A percentile compares a stretch with the other conserved stretches of the same genome.
phyloP scores from a whole-genome alignment of 2,888 invertebrate genomes.

The Drosophila anomelani region DNA sequence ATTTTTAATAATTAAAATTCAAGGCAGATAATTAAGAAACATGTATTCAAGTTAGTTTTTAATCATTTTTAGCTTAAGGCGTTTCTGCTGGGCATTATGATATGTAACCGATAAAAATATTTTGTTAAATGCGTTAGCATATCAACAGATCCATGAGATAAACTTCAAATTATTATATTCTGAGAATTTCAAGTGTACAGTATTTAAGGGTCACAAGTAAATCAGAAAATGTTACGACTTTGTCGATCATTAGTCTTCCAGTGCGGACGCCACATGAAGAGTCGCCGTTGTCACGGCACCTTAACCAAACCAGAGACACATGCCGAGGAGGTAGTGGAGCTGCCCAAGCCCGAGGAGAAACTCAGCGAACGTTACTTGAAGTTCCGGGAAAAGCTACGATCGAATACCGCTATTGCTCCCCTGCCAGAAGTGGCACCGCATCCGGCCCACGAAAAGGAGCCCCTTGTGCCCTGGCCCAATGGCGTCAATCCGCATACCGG shows the following conservation, averaged over 20 bases:
- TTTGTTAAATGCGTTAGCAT: background rate
- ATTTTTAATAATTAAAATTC: no score
- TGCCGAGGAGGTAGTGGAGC: constrained; percentile 5
- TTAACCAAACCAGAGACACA: background rate
- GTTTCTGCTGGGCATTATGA: no score
- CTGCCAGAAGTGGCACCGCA: constrained; percentile 90
- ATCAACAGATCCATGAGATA: background rate
- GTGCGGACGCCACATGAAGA: background rate
- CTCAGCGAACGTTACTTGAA: constrained; percentile 87
- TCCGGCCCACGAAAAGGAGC: constrained; percentile 91
- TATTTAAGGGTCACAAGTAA: background rate
- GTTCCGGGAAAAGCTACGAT: constrained; percentile 90
- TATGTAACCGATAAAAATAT: background rate
- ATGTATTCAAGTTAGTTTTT: no score
- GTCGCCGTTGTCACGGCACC: background rate
- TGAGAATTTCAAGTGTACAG: background rate
- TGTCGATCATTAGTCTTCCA: background rate
- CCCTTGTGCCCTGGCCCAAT: constrained; percentile 92
- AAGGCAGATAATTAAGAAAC: no score
- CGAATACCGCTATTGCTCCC: constrained; percentile 87
- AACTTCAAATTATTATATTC: no score
- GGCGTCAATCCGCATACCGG: constrained; percentile 95
- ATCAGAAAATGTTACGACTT: constrained; percentile 1
- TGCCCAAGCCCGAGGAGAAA: background rate
- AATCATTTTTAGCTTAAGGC: background rate